These are phyloP conservation scores for Orycteropus afer DNA, from an alignment of 2,113 vertebrate genomes.

Conservation along the genomic window DNA sequence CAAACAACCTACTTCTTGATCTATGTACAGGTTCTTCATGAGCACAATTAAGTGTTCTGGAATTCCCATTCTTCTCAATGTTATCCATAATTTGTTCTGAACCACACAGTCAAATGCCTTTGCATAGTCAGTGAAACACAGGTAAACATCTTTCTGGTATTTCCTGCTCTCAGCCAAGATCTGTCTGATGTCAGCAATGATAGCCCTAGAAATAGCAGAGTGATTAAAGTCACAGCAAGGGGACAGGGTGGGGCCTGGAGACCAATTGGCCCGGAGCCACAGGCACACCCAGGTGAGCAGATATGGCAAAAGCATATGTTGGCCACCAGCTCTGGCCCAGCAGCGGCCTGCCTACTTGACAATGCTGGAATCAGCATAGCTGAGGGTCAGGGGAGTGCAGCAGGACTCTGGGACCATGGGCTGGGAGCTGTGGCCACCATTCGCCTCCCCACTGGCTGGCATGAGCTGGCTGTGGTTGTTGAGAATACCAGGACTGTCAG, in stretches of 20 bases:
- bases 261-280: slow-evolving; percentile 59
- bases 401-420: slow-evolving; percentile 94
- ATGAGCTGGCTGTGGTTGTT: slow-evolving; percentile 93
- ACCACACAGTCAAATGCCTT: too few species aligned
- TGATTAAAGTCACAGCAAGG: neutral
- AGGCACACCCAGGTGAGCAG: slow-evolving; percentile 41
- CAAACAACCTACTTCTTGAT: too few species aligned
- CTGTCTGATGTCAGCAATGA: too few species aligned
- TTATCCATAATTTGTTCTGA: too few species aligned
- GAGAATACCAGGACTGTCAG: slow-evolving; percentile 87
- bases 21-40: too few species aligned
- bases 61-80: too few species aligned
- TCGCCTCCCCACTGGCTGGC: slow-evolving; percentile 94
- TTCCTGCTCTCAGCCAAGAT: too few species aligned
- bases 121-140: too few species aligned
- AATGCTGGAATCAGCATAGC: slow-evolving; percentile 97
- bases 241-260: slow-evolving; percentile 47
- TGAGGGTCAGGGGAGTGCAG: slow-evolving; percentile 95
- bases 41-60: too few species aligned
- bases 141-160: too few species aligned
- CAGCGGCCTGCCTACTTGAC: slow-evolving; percentile 90
- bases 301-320: neutral
- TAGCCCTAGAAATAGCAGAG: neutral
- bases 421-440: slow-evolving; percentile 92
- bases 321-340: neutral